Percentiles rank a stretch among this genome's conserved stretches.
Evolutionary conservation across 2,113 vertebrate genomes (phyloP).

Genomic region (Gulo gulo): DNA sequence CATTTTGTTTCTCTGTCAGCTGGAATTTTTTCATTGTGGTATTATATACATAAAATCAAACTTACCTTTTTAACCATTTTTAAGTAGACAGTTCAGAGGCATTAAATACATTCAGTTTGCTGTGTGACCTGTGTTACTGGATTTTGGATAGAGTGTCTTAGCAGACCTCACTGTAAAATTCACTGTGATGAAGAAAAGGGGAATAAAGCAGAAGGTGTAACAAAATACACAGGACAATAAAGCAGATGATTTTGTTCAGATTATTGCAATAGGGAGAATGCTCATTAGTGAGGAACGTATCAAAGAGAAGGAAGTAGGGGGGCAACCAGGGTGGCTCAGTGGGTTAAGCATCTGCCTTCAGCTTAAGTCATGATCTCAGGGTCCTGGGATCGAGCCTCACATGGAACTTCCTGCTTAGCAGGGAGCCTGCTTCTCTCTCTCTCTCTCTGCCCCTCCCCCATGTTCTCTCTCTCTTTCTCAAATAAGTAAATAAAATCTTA

Average conservation of each 20-base stretch:
- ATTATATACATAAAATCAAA: neutral
- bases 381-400: neutral
- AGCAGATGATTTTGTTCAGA: neutral
- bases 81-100: neutral
- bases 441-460: neutral
- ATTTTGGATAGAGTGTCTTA: neutral
- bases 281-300: neutral
- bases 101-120: neutral
- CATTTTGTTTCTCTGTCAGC: constrained; percentile 3
- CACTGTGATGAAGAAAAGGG: neutral
- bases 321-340: neutral
- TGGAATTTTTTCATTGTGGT: neutral
- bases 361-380: neutral
- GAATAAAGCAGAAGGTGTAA: neutral
- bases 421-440: neutral
- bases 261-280: neutral
- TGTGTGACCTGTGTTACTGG: neutral
- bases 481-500: neutral
- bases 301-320: neutral
- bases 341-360: neutral
- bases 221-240: neutral
- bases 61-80: neutral
- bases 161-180: constrained; percentile 5
- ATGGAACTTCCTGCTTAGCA: neutral
- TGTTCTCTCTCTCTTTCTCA: neutral